Evolutionary conservation across 2,888 invertebrate species (phyloP).

Genomic region (Idaea straminata): DNA sequence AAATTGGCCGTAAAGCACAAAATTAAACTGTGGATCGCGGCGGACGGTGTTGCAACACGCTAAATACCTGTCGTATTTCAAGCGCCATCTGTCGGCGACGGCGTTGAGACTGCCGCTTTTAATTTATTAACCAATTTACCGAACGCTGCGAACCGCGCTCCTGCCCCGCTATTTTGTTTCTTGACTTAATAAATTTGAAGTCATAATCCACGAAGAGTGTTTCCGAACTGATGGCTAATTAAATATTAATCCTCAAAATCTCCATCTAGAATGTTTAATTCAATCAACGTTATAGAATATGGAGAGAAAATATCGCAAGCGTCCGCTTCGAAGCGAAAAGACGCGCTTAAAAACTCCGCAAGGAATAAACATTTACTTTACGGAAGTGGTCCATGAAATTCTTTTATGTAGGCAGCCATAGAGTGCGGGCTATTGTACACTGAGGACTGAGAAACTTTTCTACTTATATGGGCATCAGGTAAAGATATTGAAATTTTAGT

Average conservation of each 20-base stretch:
- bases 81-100: conserved; percentile 76
- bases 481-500: background rate
- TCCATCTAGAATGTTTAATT: conserved; percentile 26
- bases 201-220: conserved; percentile 65
- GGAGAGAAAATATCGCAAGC: conserved; percentile 14
- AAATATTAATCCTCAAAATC: conserved; percentile 37
- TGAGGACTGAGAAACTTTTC: conserved; percentile 44
- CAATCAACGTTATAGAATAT: conserved; percentile 25
- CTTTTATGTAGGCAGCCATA: conserved; percentile 32
- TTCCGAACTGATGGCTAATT: conserved; percentile 50
- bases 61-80: conserved; percentile 80
- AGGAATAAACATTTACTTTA: conserved; percentile 31
- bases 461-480: conserved; percentile 46
- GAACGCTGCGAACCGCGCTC: conserved; percentile 68
- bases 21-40: conserved; percentile 73
- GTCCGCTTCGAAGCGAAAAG: conserved; percentile 18
- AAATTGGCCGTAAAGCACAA: conserved; percentile 77
- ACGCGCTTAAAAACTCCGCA: conserved; percentile 29
- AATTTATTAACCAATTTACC: conserved; percentile 79
- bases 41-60: conserved; percentile 75
- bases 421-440: conserved; percentile 36
- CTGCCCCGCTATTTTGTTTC: conserved; percentile 68
- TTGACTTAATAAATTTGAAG: conserved; percentile 73
- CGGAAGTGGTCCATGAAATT: conserved; percentile 33
- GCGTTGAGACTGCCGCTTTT: conserved; percentile 74